Percentiles rank a stretch among this genome's conserved stretches.
phyloP scores from a whole-genome alignment of 2,888 invertebrate genomes.

The Lithosia quadra region DNA sequence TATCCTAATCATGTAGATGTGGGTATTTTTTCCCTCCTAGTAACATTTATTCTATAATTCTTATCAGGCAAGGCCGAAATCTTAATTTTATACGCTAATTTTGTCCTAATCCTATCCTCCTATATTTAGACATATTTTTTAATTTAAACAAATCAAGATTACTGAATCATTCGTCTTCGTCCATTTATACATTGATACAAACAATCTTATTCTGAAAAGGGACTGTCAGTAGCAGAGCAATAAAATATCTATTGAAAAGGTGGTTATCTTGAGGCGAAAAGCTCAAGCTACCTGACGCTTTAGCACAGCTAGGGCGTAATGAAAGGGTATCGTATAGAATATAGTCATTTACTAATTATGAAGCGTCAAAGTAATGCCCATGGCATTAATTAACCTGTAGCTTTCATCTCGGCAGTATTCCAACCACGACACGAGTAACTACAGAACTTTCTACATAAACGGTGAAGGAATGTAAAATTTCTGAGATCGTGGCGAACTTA shows the following conservation, averaged over 20 bases:
- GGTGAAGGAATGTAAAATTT: slow-evolving; percentile 55
- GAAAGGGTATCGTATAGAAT: slow-evolving; percentile 41
- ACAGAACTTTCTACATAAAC: slow-evolving; percentile 48
- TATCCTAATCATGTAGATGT: no score
- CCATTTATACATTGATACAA: background rate
- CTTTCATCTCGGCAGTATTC: slow-evolving; percentile 31
- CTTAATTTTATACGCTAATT: no score
- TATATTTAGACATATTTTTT: no score
- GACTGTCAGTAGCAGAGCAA: slow-evolving; percentile 35
- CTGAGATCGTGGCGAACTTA: slow-evolving; percentile 23
- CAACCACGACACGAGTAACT: slow-evolving; percentile 44
- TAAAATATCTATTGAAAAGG: slow-evolving; percentile 41
- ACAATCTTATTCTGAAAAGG: slow-evolving; percentile 29
- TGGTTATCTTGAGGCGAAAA: slow-evolving; percentile 44
- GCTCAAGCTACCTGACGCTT: slow-evolving; percentile 42
- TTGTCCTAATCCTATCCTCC: no score
- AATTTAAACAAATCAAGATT: no score
- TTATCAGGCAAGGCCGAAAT: no score
- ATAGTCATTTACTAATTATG: slow-evolving; percentile 47
- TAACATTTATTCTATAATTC: no score
- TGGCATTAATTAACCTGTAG: slow-evolving; percentile 47
- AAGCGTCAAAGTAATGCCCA: slow-evolving; percentile 46
- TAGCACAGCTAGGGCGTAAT: slow-evolving; percentile 39
- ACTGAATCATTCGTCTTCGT: background rate
- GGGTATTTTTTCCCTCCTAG: no score